phyloP scores from a whole-genome alignment of 2,888 invertebrate genomes.

The Pinctada fucata region DNA sequence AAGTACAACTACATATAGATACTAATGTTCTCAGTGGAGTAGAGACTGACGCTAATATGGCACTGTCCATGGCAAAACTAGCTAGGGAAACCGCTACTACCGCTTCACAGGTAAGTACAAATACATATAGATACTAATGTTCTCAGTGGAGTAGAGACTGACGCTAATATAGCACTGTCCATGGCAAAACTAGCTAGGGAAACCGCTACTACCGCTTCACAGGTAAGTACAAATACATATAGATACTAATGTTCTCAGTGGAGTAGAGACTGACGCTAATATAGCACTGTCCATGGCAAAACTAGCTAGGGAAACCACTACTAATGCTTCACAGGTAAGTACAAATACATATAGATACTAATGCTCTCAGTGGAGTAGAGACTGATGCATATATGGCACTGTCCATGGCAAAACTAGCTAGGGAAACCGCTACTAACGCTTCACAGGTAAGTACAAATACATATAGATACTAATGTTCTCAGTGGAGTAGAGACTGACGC shows the following conservation, averaged over 20 bases:
- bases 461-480: conserved; percentile 79
- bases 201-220: conserved; percentile 87
- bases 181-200: conserved; percentile 88
- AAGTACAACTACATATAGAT: conserved; percentile 44
- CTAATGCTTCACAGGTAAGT: conserved; percentile 85
- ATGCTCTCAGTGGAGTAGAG: conserved; percentile 86
- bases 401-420: conserved; percentile 86
- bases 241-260: conserved; percentile 81
- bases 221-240: conserved; percentile 77
- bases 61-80: conserved; percentile 85
- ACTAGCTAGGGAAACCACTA: conserved; percentile 88
- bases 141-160: conserved; percentile 86
- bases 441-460: conserved; percentile 80
- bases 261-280: conserved; percentile 88
- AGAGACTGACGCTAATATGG: conserved; percentile 86
- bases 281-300: conserved; percentile 85
- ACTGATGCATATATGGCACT: conserved; percentile 86
- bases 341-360: too few species aligned
- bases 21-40: conserved; percentile 84
- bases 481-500: conserved; percentile 88
- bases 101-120: conserved; percentile 83
- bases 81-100: conserved; percentile 89
- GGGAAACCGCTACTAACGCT: conserved; percentile 87
- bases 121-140: conserved; percentile 75
- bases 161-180: conserved; percentile 85